phyloP scores from a whole-genome alignment of 2,888 invertebrate species.

The Nyleta sp. region DNA sequence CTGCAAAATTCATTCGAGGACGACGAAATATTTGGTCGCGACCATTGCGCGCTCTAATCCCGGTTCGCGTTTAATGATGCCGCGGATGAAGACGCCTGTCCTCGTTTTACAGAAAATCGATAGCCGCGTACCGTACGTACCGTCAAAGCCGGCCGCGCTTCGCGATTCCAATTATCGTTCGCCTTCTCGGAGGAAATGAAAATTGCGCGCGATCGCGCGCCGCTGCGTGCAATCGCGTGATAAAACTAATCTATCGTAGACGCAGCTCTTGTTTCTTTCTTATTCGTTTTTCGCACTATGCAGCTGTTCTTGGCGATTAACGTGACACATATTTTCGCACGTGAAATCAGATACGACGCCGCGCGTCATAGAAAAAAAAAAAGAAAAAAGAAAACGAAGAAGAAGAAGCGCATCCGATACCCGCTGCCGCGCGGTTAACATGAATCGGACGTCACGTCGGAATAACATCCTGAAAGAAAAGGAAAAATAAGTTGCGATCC shows the following conservation, averaged over 20 bases:
- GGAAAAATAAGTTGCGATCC: no score
- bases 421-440: no score
- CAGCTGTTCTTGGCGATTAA: constrained; percentile 7
- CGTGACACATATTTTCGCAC: constrained; percentile 11
- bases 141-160: constrained; percentile 1
- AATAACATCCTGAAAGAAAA: no score
- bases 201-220: no score
- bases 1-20: background rate
- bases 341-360: constrained; percentile 10
- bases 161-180: constrained; percentile 37
- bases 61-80: constrained; percentile 15
- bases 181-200: background rate
- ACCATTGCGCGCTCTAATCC: constrained; percentile 3
- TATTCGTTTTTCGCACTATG: background rate
- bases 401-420: no score
- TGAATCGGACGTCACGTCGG: no score
- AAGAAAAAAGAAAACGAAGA: no score
- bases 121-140: constrained; percentile 23
- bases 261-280: background rate
- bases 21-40: background rate
- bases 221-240: no score
- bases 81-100: constrained; percentile 36
- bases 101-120: constrained; percentile 58
- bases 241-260: no score
- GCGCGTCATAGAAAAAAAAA: constrained; percentile 4